A percentile compares a stretch with the other conserved stretches of the same genome.
phyloP scores from a whole-genome alignment of 2,797 vertebrate species.

The Falco novaeseelandiae region DNA sequence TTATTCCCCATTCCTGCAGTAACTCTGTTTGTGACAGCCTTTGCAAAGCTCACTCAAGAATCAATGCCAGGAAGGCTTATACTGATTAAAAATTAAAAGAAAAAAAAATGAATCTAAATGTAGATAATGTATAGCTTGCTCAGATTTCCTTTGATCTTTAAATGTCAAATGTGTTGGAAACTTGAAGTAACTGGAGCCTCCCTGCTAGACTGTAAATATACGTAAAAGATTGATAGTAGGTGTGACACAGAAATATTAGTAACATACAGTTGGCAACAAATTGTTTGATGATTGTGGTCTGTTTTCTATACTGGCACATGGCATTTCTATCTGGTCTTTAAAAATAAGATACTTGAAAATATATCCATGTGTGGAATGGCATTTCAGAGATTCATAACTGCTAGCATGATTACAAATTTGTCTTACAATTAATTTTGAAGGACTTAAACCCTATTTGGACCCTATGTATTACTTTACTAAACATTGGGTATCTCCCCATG shows the following conservation, averaged over 20 bases:
- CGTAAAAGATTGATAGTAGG: not conserved
- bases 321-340: not conserved
- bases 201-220: not conserved
- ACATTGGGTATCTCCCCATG: rapidly evolving
- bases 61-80: not conserved
- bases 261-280: not conserved
- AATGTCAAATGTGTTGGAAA: not conserved
- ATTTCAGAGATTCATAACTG: not conserved
- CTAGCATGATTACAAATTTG: not conserved
- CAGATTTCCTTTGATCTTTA: not conserved
- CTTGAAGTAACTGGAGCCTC: not conserved
- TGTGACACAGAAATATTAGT: not conserved
- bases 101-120: not conserved
- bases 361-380: not conserved
- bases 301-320: not conserved
- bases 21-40: not conserved
- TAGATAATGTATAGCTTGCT: not conserved
- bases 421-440: not conserved
- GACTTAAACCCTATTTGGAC: not conserved
- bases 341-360: not conserved
- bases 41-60: not conserved
- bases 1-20: not conserved
- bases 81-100: not conserved
- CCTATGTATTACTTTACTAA: not conserved
- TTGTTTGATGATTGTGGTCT: not conserved